Base-by-base conservation (phyloP, 2,113 vertebrate genomes). In the Argyrosomus japonicus region DNA sequence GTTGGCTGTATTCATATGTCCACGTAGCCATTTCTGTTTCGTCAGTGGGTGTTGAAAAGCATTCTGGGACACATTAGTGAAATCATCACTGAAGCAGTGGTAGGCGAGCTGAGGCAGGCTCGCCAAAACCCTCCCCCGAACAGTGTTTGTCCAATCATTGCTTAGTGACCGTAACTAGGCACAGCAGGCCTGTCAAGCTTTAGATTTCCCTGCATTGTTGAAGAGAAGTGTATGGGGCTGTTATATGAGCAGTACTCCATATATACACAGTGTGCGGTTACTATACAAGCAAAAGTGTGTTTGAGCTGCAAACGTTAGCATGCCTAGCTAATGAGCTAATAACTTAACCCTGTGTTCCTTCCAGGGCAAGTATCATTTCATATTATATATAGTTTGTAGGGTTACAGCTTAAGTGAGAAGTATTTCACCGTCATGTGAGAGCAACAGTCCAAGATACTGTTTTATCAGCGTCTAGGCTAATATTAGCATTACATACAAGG, bases 31-130 rank as follows among this genome's bases (percentile, higher is more conserved):
- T 43, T 64, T 51, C 1, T 15, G n/a, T 15, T 68, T 81, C 62
- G 45, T 51, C 70, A 40, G 70, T 50, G 60, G 79, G 79, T 29
- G 70, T 18, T 67, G 53, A 60, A 60, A 58, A 9, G 15, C 61
- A 29, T 43, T 29, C 58, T 64, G 68, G 68, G 68, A 36, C 19
- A 53, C 19, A 36, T 69, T n/a, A 54, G 19, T 56, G 68, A 23
- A 56, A 14, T 54, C 15, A 8, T 9, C 14, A 9, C n/a, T 7
- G 57, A 27, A 64, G 47, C 3, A 47, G 58, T 54, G 19, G 75
- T 32, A 17, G 76, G 75, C 13, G 21, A 60, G 54, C 10, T 14
- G 56, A 6, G 27, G 54, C 25, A 72, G 29, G 4, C 14, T 50
- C 0, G 18, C 47, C 29, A n/a, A 68, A 68, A 10, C 11, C 27